A percentile compares a stretch with the other conserved stretches of the same genome.
phyloP scores from a whole-genome alignment of 2,113 vertebrate genomes.

The Cynoglossus semilaevis region DNA sequence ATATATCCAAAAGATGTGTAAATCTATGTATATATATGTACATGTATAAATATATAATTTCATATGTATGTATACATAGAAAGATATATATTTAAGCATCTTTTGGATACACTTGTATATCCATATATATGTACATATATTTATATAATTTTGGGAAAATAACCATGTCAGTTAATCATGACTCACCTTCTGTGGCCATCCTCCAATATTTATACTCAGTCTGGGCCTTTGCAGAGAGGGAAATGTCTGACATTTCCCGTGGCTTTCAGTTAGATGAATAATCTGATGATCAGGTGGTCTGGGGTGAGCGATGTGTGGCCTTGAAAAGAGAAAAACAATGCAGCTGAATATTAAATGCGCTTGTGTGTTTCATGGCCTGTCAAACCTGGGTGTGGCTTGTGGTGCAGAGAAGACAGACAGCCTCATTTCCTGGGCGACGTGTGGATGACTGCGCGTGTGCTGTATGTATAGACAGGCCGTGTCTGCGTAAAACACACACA shows the following conservation, averaged over 20 bases:
- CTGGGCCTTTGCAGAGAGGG: slow-evolving; percentile 3
- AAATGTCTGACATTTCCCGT: slow-evolving; percentile 40
- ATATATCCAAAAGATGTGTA: too few relatives aligned
- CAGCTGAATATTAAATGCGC: slow-evolving; percentile 63
- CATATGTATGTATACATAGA: slow-evolving; percentile 9
- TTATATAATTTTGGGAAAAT: too few relatives aligned
- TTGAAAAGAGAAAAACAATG: slow-evolving; percentile 26
- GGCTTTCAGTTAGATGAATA: slow-evolving; percentile 51
- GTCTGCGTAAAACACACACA: slow-evolving; percentile 1
- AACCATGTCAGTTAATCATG: slow-evolving; percentile 1
- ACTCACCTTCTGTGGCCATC: slow-evolving; percentile 38
- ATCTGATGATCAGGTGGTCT: slow-evolving; percentile 34
- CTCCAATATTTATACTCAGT: slow-evolving; percentile 21
- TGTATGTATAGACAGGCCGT: slow-evolving; percentile 12
- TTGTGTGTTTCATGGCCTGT: slow-evolving; percentile 60
- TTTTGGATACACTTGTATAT: too few relatives aligned
- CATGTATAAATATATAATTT: too few relatives aligned
- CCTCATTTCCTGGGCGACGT: slow-evolving; percentile 30
- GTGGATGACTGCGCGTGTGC: slow-evolving; percentile 16
- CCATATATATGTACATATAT: too few relatives aligned
- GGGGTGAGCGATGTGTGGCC: slow-evolving; percentile 21
- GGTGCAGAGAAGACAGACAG: slow-evolving; percentile 32
- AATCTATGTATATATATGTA: too few relatives aligned
- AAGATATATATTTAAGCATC: too few relatives aligned
- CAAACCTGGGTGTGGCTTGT: slow-evolving; percentile 49